Conservation (phyloP, 2,797 vertebrate species). For the Garrulus glandarius region DNA sequence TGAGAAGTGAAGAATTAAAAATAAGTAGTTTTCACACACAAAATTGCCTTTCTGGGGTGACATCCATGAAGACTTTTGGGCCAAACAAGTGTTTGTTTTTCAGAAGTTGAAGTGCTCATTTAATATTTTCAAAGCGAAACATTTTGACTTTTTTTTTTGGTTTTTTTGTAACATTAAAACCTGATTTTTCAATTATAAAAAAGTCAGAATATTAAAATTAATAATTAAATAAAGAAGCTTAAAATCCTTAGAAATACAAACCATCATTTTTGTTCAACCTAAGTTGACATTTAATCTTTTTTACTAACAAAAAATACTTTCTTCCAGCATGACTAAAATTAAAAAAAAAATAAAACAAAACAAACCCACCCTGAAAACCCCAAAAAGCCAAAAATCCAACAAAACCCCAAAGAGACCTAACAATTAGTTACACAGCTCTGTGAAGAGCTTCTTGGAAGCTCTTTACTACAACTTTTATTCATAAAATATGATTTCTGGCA, state of each 20-base stretch:
- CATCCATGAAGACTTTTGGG: neutral
- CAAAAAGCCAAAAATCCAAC: neutral
- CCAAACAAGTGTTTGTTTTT: neutral
- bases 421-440: neutral
- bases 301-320: neutral
- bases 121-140: neutral
- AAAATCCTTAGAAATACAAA: neutral
- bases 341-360: neutral
- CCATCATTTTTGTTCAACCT: neutral
- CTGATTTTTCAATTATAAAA: neutral
- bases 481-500: neutral
- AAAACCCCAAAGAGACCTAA: neutral
- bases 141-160: too few relatives aligned
- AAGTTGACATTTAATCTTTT: neutral
- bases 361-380: fast-evolving
- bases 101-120: neutral
- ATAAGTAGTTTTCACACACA: neutral
- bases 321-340: neutral
- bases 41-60: neutral
- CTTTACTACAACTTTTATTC: neutral
- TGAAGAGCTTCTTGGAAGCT: neutral
- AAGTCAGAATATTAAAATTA: neutral
- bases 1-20: neutral
- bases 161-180: neutral
- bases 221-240: neutral